phyloP scores from a whole-genome alignment of 2,113 vertebrate species.

The Probosciger aterrimus region DNA sequence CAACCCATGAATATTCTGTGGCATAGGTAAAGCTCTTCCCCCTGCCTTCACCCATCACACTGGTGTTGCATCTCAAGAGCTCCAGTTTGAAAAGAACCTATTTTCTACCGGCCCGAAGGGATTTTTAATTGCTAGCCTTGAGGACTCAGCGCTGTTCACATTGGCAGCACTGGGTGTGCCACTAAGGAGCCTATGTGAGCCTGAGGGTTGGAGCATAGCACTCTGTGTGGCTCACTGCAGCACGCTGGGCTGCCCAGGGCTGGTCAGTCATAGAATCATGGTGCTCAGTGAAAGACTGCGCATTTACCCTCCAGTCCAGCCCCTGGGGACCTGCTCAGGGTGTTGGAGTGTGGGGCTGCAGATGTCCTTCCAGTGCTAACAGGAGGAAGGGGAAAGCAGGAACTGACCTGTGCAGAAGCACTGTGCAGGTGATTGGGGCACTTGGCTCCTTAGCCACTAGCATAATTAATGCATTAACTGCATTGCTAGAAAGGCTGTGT shows the following conservation, averaged over 20 bases:
- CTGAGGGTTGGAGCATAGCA: not conserved
- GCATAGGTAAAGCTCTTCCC: not conserved
- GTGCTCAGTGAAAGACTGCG: not conserved
- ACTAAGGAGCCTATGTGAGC: not conserved
- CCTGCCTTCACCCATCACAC: not conserved
- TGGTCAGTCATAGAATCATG: not conserved
- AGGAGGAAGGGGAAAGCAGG: not conserved
- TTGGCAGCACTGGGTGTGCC: not conserved
- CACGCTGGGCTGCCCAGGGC: accelerated
- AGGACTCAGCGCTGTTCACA: not conserved
- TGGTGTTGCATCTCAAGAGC: not conserved
- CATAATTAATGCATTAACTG: not conserved
- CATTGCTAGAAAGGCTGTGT: not conserved
- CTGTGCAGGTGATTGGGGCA: accelerated
- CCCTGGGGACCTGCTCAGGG: not conserved
- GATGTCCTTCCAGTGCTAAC: not conserved
- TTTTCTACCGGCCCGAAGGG: not conserved
- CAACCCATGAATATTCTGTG: not conserved
- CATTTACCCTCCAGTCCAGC: not conserved
- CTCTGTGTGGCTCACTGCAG: not conserved
- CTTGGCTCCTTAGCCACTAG: not conserved
- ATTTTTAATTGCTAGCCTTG: not conserved
- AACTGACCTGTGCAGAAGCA: not conserved
- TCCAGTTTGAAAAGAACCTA: not conserved
- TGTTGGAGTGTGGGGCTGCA: not conserved